Conservation (phyloP, 2,113 vertebrate genomes). For the Oxygymnocypris stewartii region DNA sequence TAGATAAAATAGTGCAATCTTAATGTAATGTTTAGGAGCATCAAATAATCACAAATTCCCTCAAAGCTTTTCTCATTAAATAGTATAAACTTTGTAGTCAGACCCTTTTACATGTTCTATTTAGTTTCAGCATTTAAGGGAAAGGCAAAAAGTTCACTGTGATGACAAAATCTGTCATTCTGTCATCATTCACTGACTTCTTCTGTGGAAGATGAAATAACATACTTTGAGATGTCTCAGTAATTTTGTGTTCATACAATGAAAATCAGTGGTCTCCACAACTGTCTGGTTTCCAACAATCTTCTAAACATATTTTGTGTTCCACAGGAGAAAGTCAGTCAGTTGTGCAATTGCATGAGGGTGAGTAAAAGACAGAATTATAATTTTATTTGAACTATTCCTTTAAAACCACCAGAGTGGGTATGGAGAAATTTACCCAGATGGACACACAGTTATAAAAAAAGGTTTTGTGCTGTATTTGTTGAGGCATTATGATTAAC, state of each 20-base stretch:
- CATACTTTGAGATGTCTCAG: neutral
- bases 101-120: neutral
- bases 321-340: neutral
- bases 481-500: neutral
- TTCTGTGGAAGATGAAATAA: neutral
- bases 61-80: neutral
- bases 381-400: neutral
- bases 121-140: neutral
- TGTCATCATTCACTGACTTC: neutral
- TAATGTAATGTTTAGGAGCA: neutral
- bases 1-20: neutral
- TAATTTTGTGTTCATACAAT: neutral
- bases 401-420: neutral
- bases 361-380: neutral
- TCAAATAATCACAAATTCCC: neutral
- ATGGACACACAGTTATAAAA: neutral
- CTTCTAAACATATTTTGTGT: neutral
- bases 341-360: neutral
- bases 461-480: neutral
- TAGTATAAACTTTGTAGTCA: neutral
- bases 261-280: neutral
- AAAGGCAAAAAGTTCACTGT: neutral
- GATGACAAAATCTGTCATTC: neutral
- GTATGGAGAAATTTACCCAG: neutral
- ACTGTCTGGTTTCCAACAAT: neutral